Conservation (phyloP, 1,140 invertebrate genomes). For the Hylaeus anthracinus region DNA sequence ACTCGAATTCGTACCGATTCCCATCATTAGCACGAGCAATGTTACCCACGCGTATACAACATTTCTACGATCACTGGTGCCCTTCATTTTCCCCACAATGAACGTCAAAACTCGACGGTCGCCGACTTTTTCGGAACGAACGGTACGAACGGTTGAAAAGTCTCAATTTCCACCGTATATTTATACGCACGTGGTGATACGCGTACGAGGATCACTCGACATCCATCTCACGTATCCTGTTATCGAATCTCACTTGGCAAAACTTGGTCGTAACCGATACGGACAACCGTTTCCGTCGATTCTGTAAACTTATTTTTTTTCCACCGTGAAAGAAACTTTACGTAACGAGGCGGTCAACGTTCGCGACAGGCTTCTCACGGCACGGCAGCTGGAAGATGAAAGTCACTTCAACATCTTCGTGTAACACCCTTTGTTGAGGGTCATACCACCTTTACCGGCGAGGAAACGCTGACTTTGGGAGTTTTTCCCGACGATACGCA, state of each 20-base stretch:
- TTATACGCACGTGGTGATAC: not conserved
- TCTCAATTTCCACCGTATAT: not conserved
- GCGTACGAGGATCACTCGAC: not conserved
- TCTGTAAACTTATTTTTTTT: not conserved
- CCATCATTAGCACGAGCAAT: not conserved
- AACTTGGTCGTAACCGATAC: slow-evolving; percentile 20
- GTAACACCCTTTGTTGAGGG: no score
- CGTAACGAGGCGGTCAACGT: not conserved
- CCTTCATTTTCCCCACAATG: not conserved
- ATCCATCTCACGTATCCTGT: not conserved
- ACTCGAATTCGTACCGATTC: not conserved
- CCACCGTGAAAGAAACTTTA: not conserved
- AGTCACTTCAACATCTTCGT: not conserved
- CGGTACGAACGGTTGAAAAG: not conserved
- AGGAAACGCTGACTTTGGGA: no score
- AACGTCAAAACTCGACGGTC: not conserved
- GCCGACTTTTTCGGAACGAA: not conserved
- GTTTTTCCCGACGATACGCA: no score
- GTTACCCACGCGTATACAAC: not conserved
- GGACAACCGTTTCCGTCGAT: slow-evolving; percentile 13
- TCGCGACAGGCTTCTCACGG: not conserved
- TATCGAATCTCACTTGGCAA: slow-evolving; percentile 22
- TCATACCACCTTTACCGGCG: no score
- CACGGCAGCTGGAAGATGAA: not conserved
- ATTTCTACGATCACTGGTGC: not conserved